These are phyloP conservation scores for Melitaea cinxia DNA, from an alignment of 1,140 invertebrate species.

Conservation along the genomic window DNA sequence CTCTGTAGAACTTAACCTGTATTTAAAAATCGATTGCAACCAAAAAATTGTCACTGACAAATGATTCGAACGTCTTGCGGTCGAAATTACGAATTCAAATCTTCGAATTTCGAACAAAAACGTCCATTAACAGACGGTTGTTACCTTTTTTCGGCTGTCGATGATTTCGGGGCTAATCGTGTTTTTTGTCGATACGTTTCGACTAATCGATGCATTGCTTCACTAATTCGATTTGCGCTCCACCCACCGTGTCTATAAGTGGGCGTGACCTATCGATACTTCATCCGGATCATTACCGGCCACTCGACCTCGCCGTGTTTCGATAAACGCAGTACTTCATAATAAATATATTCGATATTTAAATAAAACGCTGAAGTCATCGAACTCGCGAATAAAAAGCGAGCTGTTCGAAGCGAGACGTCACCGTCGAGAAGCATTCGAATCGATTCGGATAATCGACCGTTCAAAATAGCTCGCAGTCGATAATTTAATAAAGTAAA, in stretches of 20 bases:
- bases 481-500: constrained; percentile 74
- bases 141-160: constrained; percentile 73
- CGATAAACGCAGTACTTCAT: constrained; percentile 1
- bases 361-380: constrained; percentile 15
- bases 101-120: constrained; percentile 78
- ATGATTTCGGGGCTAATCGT: constrained; percentile 76
- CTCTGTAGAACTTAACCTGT: constrained; percentile 63
- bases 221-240: constrained; percentile 76
- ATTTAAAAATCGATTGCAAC: constrained; percentile 78
- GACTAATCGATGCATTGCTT: constrained; percentile 72
- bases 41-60: constrained; percentile 81
- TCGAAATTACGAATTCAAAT: constrained; percentile 80
- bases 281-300: constrained; percentile 56
- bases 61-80: constrained; percentile 78
- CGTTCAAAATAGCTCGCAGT: constrained; percentile 37
- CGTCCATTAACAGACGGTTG: constrained; percentile 72
- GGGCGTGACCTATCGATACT: constrained; percentile 71
- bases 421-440: constrained; percentile 17
- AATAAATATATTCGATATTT: constrained; percentile 29
- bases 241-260: constrained; percentile 67
- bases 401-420: background rate
- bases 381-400: constrained; percentile 5
- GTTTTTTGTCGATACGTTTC: constrained; percentile 71
- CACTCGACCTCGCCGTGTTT: constrained; percentile 34
- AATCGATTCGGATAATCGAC: constrained; percentile 26